A percentile compares a stretch with the other conserved stretches of the same genome.
These are phyloP conservation scores for Elymnias hypermnestra DNA, from an alignment of 1,140 invertebrate genomes.

Conservation along the genomic window DNA sequence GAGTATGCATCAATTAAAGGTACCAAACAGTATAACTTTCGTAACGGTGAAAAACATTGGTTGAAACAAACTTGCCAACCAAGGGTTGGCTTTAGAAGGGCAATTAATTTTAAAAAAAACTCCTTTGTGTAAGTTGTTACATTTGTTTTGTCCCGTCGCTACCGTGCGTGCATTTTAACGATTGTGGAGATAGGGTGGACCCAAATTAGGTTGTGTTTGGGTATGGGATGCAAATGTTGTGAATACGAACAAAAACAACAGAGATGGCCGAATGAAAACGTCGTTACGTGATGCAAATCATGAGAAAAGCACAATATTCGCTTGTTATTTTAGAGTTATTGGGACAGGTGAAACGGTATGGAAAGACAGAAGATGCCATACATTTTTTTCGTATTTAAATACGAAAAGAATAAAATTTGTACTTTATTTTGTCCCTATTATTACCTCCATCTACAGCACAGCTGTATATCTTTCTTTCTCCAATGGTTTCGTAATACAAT, in stretches of 20 bases:
- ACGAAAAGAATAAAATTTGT: no score
- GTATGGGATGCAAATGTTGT: constrained; percentile 67
- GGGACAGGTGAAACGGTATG: constrained; percentile 15
- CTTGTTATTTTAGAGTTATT: constrained; percentile 20
- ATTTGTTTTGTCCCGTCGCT: constrained; percentile 70
- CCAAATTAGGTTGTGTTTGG: constrained; percentile 68
- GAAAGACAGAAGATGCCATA: constrained; percentile 2
- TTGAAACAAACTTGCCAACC: no score
- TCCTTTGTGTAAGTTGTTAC: constrained; percentile 63
- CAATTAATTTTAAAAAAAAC: constrained; percentile 7
- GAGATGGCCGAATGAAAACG: constrained; percentile 48
- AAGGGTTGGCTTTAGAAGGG: constrained; percentile 34
- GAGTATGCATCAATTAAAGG: no score
- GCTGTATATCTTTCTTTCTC: no score
- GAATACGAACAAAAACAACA: constrained; percentile 40
- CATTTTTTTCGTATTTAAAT: constrained; percentile 2
- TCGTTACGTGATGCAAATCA: constrained; percentile 52
- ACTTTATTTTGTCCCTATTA: background rate
- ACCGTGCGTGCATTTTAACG: constrained; percentile 66
- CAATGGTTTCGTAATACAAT: no score
- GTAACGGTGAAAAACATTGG: no score
- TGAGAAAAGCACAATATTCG: constrained; percentile 16
- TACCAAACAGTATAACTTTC: no score
- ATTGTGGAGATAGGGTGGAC: constrained; percentile 58
- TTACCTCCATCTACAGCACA: no score